Evolutionary conservation across 2,113 vertebrate species (phyloP), one percentile per base, ranked within the genome.

Genomic region (Rhinopomastus cyanomelas): DNA sequence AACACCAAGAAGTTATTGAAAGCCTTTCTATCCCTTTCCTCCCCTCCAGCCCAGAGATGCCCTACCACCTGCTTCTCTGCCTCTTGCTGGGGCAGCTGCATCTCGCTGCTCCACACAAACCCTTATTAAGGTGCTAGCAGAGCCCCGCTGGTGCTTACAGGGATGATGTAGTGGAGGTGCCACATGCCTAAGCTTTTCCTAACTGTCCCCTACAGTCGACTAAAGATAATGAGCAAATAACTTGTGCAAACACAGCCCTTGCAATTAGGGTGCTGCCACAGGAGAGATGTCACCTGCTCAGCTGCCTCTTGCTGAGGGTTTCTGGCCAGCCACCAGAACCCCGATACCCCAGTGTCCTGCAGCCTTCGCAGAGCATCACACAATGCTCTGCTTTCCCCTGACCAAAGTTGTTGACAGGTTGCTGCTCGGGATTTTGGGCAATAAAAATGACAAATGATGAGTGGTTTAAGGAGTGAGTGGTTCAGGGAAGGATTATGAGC

Each of bases 21-120:
- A 62, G 29, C 55, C 7, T 20, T 65, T 21, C 3, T 42, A 49
- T 11, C 36, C 30, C 23, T 36, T 53, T 16, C 48, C 62, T 49
- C 23, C 17, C 7, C 36, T 36, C 4, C 16, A 16, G 14, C 46
- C 18, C 1, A 21, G 5, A 32, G 55, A 3, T 0, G 0, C 4
- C n/a, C 21, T 3, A 0, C 25, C 26, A 2, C 27, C 51, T 32
- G 53, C 44, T 22, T 48, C 51, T 27, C 39, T 39, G 46, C 21
- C 11, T 15, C 67, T 42, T 8, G 13, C 62, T 29, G 44, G 20
- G 29, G 11, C 30, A 66, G 67, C 61, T 37, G 60, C 69, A 61
- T 17, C 46, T 49, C 69, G 1, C 2, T 9, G 13, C 46, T 18
- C 6, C 7, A 25, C 16, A 3, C 81, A 36, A 20, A 29, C 59